These are phyloP conservation scores for Geothlypis trichas DNA, from an alignment of 2,113 vertebrate species.

Conservation along the genomic window DNA sequence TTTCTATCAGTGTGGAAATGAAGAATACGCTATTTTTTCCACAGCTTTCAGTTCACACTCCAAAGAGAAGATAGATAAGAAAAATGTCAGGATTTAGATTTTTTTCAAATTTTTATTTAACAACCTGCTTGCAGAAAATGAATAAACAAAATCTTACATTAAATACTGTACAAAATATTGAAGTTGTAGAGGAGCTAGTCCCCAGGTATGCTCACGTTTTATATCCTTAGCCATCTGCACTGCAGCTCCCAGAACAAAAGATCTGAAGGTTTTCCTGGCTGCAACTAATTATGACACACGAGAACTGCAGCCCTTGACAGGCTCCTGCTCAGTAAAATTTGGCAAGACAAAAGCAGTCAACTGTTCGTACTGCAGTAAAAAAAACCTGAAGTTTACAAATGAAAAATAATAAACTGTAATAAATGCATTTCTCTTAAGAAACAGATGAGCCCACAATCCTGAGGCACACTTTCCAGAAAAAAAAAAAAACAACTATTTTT, in stretches of 20 bases:
- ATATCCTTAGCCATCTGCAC: not conserved
- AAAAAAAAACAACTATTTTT: not conserved
- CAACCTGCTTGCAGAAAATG: not conserved
- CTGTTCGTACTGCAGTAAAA: not conserved
- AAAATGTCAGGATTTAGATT: fast-evolving
- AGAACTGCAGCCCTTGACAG: not conserved
- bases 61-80: not conserved
- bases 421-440: not conserved
- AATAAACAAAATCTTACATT: not conserved
- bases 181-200: not conserved
- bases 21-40: not conserved
- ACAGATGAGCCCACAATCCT: not conserved
- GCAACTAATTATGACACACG: not conserved
- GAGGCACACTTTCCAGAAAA: not conserved
- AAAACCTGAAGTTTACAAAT: not conserved
- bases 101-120: slow-evolving; percentile 17
- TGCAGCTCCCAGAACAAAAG: not conserved
- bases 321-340: not conserved
- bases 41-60: not conserved
- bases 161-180: slow-evolving; percentile 24
- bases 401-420: not conserved
- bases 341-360: not conserved
- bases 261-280: not conserved
- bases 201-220: not conserved
- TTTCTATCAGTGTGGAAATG: not conserved